Evolutionary conservation across 2,888 invertebrate genomes (phyloP).

Genomic region (Leucophenga montana): DNA sequence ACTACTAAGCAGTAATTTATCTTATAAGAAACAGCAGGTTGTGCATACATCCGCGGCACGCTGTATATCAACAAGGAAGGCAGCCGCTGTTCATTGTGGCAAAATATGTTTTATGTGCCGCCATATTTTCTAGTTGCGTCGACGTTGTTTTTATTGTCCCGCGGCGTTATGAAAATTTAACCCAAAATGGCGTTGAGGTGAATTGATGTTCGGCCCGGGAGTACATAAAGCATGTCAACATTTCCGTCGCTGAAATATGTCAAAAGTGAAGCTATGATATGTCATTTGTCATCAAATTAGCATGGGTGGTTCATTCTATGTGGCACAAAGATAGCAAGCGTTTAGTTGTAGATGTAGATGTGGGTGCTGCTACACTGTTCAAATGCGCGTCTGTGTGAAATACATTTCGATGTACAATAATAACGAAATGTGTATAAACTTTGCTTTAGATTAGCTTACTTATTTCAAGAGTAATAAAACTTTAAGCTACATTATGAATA

Average conservation of each 20-base stretch:
- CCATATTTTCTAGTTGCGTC: constrained; percentile 7
- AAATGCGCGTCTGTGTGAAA: too few species aligned
- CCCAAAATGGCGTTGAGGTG: constrained; percentile 22
- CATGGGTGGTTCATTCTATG: not conserved
- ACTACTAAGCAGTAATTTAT: constrained; percentile 14
- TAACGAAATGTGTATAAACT: too few species aligned
- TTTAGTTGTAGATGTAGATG: too few species aligned
- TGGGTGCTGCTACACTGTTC: too few species aligned
- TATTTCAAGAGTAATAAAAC: too few species aligned
- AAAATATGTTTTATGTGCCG: constrained; percentile 6
- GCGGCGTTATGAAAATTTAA: constrained; percentile 13
- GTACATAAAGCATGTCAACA: constrained; percentile 22
- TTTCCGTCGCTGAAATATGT: constrained; percentile 14
- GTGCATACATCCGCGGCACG: too few species aligned
- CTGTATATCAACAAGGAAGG: too few species aligned
- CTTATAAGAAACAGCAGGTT: constrained; percentile 13
- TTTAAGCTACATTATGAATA: too few species aligned
- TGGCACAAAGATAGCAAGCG: not conserved
- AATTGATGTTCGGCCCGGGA: constrained; percentile 11
- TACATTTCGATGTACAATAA: too few species aligned
- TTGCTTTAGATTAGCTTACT: too few species aligned
- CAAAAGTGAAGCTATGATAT: constrained; percentile 25
- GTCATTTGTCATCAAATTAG: constrained; percentile 56
- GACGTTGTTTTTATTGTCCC: not conserved
- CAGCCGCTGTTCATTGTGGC: not conserved